Conservation (phyloP, 37 sponge, comb jelly and placozoan species). For the Hexactinellida sp. region DNA sequence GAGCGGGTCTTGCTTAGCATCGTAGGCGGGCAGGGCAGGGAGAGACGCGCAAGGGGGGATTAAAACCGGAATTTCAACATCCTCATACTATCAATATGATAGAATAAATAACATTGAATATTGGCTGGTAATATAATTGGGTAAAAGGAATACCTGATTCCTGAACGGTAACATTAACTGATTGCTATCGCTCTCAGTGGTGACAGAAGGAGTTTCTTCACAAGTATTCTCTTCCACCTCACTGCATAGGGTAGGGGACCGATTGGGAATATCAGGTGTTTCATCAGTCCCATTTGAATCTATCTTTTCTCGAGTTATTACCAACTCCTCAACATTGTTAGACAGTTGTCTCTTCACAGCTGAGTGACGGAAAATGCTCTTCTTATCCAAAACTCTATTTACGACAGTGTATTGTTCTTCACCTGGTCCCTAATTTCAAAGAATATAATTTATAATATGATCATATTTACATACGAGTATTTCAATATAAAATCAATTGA, state of each 20-base stretch:
- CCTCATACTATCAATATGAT: not conserved
- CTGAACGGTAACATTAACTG: not conserved
- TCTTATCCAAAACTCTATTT: not conserved
- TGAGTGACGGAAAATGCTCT: conserved; percentile 5
- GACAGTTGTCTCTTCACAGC: not conserved
- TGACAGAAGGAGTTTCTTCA: not conserved
- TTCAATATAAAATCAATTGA: not conserved
- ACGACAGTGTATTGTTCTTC: not conserved
- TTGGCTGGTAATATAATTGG: not conserved
- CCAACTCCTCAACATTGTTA: conserved; percentile 1
- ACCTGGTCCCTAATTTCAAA: not conserved
- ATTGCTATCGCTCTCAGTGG: not conserved
- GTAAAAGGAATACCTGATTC: not conserved
- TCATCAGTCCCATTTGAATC: not conserved
- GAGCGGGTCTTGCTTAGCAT: not conserved
- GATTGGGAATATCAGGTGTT: not conserved
- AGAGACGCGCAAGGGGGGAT: not conserved
- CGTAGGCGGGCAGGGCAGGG: not conserved
- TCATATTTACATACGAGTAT: not conserved
- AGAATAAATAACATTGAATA: not conserved
- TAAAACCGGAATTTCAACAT: not conserved
- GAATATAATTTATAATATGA: not conserved
- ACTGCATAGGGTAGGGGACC: not conserved
- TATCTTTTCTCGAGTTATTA: conserved; percentile 5
- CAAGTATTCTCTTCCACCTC: not conserved